These are phyloP conservation scores for Pantherophis guttatus DNA, from an alignment of 2,113 vertebrate species.

Conservation along the genomic window DNA sequence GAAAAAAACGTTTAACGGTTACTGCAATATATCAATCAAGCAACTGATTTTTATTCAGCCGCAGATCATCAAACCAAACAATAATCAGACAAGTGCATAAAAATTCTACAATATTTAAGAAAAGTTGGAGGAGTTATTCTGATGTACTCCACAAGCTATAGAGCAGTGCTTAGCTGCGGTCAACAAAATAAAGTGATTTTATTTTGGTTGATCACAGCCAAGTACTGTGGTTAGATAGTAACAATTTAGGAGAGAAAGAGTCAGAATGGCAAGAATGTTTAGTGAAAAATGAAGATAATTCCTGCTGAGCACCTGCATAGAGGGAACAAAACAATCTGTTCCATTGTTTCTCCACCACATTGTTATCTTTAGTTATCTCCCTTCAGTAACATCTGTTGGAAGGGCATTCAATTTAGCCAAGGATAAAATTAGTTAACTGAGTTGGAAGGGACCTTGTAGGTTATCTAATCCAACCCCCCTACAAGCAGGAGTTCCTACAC, in stretches of 20 bases:
- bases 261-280: not conserved
- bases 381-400: not conserved
- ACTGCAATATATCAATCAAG: not conserved
- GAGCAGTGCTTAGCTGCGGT: not conserved
- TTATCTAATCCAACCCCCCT: too few species aligned
- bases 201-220: not conserved
- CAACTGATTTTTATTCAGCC: not conserved
- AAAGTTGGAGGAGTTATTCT: not conserved
- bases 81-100: not conserved
- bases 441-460: too few species aligned
- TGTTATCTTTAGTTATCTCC: not conserved
- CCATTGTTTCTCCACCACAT: not conserved
- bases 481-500: too few species aligned
- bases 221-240: not conserved
- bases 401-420: not conserved
- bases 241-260: not conserved
- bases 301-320: not conserved
- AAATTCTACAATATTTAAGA: not conserved
- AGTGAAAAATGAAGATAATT: not conserved
- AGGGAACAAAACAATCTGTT: not conserved
- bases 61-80: not conserved
- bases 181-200: not conserved
- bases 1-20: not conserved
- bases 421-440: not conserved
- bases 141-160: not conserved